Percentiles rank a stretch among this genome's conserved stretches.
Conservation (phyloP, 2,888 invertebrate genomes). For the Fragum fragum region DNA sequence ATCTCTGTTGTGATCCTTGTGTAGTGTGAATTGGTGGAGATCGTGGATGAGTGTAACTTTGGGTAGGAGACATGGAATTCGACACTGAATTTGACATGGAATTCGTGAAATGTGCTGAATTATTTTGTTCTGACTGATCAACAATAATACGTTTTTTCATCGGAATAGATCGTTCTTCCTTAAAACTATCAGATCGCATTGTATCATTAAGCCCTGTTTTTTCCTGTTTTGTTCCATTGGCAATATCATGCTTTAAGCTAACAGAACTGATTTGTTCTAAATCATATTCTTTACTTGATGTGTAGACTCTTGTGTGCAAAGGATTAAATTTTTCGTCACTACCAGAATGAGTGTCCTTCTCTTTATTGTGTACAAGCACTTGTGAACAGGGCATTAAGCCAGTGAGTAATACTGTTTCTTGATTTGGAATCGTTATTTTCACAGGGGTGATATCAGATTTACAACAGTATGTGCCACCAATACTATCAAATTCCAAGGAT, state of each 20-base stretch:
- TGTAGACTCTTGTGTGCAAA: constrained; percentile 54
- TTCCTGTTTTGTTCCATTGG: constrained; percentile 31
- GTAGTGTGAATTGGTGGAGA: constrained; percentile 39
- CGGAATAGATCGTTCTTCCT: constrained; percentile 65
- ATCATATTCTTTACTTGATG: constrained; percentile 47
- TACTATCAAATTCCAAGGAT: constrained; percentile 76
- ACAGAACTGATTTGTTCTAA: constrained; percentile 51
- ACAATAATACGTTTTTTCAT: constrained; percentile 65
- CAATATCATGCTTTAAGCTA: constrained; percentile 24
- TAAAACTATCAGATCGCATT: constrained; percentile 54
- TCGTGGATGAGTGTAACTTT: constrained; percentile 33
- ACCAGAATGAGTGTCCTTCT: constrained; percentile 32
- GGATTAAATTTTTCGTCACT: constrained; percentile 55
- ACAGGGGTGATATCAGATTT: constrained; percentile 74
- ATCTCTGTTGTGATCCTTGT: constrained; percentile 41
- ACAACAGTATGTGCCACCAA: constrained; percentile 75
- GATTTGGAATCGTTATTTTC: constrained; percentile 78
- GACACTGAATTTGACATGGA: constrained; percentile 23
- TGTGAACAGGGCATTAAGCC: constrained; percentile 76
- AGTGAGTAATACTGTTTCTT: constrained; percentile 78
- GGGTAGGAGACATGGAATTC: constrained; percentile 37
- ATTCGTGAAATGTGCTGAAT: constrained; percentile 19
- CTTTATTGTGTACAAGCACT: constrained; percentile 74
- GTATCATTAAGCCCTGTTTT: constrained; percentile 21
- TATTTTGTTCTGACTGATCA: constrained; percentile 53